Evolutionary conservation across 1,140 invertebrate species (phyloP), one percentile per base, ranked within the genome.

Genomic region (Pteromalus puparum): DNA sequence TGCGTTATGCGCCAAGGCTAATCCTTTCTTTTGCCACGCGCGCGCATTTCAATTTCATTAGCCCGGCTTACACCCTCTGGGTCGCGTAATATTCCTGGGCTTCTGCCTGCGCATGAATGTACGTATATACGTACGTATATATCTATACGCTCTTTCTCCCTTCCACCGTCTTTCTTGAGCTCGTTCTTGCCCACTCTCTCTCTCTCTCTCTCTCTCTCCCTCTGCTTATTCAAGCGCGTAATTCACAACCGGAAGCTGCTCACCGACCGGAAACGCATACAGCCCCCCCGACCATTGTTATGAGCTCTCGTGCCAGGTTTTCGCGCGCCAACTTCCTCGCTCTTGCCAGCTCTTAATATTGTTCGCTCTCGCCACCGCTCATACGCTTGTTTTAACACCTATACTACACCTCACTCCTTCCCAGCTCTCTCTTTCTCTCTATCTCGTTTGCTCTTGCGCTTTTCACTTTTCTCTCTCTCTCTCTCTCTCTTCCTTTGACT

Each of bases 31-130:
- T 87, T 84, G 84, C 42, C 46, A 34, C 28, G 68, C 42, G 88
- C 91, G 88, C 91, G 90, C 90, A 91, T 91, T 92, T 91, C 90
- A 92, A 91, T 92, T 91, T 92, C 90, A 92, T 92, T 92, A 92
- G 89, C 82, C 77, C 78, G 82, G 88, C 89, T 90, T 91, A 89
- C 87, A 88, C 85, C 86, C 88, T 67, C 73, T 72, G 85, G 85
- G 80, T 78, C 74, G 78, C 67, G 87, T 88, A 89, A 90, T 89
- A 89, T 89, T 89, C 87, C 77, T 30, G 18, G 38, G 68, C 68
- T 72, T 72, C 68, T 53, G 24, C 28, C 5, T 18, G 12, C 70
- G 26, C 30, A 5, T 34, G 30, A 34, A 61, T 15, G 70, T 80
- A 26, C 26, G 46, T 67, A 53, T 24, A 15, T 5, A 4, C n/a